Percentiles rank a stretch among this genome's conserved stretches.
Conservation (phyloP, 2,113 vertebrate species). For the Loxodonta africana region DNA sequence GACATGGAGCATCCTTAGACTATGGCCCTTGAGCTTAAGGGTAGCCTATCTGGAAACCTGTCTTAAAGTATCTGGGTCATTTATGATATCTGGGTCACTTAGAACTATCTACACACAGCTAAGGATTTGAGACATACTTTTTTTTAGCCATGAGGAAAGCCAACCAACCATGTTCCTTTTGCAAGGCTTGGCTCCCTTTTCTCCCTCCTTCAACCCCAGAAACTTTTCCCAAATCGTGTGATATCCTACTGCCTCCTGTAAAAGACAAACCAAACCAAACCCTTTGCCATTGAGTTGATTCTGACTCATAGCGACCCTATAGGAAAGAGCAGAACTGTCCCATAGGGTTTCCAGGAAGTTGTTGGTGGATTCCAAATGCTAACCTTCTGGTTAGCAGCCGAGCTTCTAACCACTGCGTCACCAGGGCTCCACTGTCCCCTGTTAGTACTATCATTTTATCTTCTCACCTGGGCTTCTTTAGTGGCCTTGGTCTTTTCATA, state of each 20-base stretch:
- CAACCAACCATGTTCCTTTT: fast-evolving
- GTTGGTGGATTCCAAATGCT: too few species aligned
- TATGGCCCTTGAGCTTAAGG: background rate
- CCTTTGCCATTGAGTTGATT: too few species aligned
- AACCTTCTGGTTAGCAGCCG: too few species aligned
- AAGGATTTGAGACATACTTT: background rate
- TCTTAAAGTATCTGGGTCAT: background rate
- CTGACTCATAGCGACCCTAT: too few species aligned
- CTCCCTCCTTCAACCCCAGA: background rate
- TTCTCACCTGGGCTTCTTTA: background rate
- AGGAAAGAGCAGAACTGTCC: too few species aligned
- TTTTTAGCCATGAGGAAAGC: background rate
- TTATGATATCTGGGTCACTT: background rate
- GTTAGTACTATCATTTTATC: background rate
- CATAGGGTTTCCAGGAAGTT: too few species aligned
- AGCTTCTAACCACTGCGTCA: too few species aligned
- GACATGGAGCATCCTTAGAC: background rate
- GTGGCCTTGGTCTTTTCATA: background rate
- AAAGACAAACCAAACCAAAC: too few species aligned
- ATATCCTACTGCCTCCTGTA: background rate
- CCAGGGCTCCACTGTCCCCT: background rate
- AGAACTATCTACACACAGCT: background rate
- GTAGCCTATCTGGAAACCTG: background rate
- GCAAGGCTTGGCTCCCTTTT: background rate
- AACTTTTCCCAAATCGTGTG: fast-evolving